phyloP scores from a whole-genome alignment of 2,888 invertebrate species.

The Nebria brevicollis region DNA sequence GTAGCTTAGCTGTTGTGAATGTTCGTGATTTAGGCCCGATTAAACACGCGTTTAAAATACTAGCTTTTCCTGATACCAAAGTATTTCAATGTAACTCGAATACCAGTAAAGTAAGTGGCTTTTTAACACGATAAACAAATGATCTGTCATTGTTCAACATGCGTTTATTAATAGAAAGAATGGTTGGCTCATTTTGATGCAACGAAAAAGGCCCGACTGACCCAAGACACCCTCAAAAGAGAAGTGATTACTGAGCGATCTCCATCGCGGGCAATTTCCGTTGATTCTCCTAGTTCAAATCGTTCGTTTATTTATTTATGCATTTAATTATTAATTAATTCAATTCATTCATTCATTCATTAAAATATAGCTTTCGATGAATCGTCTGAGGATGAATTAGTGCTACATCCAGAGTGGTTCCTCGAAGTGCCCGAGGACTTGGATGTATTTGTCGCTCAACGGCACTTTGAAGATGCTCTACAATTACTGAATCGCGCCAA shows the following conservation, averaged over 20 bases:
- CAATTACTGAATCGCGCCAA: constrained; percentile 78
- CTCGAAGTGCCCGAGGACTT: constrained; percentile 92
- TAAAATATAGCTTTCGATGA: constrained; percentile 60
- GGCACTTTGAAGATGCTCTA: constrained; percentile 94
- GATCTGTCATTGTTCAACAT: constrained; percentile 24
- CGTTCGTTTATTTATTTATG: constrained; percentile 56
- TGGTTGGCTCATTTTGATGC: constrained; percentile 94
- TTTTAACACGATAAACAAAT: neutral
- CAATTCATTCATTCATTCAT: neutral
- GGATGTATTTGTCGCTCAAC: constrained; percentile 93
- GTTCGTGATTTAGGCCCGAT: constrained; percentile 89
- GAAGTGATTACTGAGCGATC: constrained; percentile 61
- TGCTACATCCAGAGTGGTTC: constrained; percentile 82
- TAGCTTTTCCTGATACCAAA: constrained; percentile 93
- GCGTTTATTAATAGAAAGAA: constrained; percentile 72
- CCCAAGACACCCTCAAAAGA: constrained; percentile 68
- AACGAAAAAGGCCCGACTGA: constrained; percentile 83
- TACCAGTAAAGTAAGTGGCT: constrained; percentile 61
- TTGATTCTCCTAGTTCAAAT: constrained; percentile 62
- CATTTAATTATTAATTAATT: too few species aligned
- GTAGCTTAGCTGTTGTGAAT: constrained; percentile 93
- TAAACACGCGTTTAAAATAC: constrained; percentile 92
- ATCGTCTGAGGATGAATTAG: constrained; percentile 58
- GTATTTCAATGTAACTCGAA: constrained; percentile 90
- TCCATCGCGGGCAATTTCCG: constrained; percentile 62